phyloP scores from a whole-genome alignment of 2,113 vertebrate species.

The Eleginops maclovinus region DNA sequence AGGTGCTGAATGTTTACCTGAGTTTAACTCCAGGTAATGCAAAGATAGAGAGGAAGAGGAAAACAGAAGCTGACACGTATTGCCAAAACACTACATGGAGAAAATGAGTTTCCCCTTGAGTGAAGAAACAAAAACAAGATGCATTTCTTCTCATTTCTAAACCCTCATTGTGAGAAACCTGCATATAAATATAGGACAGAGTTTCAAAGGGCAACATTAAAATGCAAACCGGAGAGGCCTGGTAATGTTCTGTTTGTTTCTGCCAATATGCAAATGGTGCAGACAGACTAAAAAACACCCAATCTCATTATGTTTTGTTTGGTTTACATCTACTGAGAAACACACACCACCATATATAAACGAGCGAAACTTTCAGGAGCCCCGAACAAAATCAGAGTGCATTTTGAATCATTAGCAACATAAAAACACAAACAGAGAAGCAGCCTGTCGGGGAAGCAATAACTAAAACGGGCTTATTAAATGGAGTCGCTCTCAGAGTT shows the following conservation, averaged over 20 bases:
- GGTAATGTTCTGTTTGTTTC: constrained; percentile 65
- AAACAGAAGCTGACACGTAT: neutral
- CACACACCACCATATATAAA: constrained; percentile 6
- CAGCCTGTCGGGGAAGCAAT: constrained; percentile 51
- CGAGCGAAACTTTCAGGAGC: constrained; percentile 42
- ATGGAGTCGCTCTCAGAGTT: constrained; percentile 35
- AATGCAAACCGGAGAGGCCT: constrained; percentile 65
- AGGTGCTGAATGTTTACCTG: too few species aligned
- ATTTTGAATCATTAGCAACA: constrained; percentile 66
- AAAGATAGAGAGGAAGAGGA: too few species aligned
- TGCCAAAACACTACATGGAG: neutral
- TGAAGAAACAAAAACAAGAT: constrained; percentile 12
- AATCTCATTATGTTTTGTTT: constrained; percentile 75
- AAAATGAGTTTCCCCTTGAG: constrained; percentile 7
- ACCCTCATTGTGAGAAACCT: constrained; percentile 16
- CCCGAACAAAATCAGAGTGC: constrained; percentile 52
- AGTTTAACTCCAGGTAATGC: too few species aligned
- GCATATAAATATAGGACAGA: constrained; percentile 32
- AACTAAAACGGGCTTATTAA: constrained; percentile 30
- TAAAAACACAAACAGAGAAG: constrained; percentile 51
- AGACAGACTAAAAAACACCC: constrained; percentile 43
- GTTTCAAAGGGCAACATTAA: constrained; percentile 66
- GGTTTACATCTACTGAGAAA: constrained; percentile 59
- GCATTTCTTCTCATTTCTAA: constrained; percentile 18
- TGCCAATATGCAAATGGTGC: constrained; percentile 68